Conservation (phyloP, 2,888 invertebrate genomes). For the Agrochola lychnidis region DNA sequence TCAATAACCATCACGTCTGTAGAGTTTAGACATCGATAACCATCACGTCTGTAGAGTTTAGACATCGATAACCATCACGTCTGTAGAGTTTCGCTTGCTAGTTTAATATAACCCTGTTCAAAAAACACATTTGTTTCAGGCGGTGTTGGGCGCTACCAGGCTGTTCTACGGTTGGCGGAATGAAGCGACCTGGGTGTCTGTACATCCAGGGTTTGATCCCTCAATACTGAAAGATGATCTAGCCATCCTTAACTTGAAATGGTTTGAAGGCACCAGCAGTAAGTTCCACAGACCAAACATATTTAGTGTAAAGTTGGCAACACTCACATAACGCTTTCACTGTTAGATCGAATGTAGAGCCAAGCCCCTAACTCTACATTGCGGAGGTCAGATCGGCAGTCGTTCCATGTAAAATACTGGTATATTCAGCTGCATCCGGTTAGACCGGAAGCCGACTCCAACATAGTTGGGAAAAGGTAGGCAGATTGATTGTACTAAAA, state of each 20-base stretch:
- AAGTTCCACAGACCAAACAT: conserved; percentile 37
- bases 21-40: neutral
- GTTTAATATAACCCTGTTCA: neutral
- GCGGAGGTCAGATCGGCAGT: no score
- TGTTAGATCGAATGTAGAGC: no score
- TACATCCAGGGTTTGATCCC: conserved; percentile 69
- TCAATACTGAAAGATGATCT: conserved; percentile 67
- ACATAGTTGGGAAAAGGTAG: no score
- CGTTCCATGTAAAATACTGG: no score
- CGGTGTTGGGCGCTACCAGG: conserved; percentile 68
- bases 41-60: no score
- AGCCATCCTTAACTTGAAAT: conserved; percentile 67
- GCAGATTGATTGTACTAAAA: no score
- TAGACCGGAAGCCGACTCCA: no score
- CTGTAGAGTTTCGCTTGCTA: neutral
- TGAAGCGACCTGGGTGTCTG: conserved; percentile 60
- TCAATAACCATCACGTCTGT: neutral
- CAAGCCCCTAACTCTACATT: no score
- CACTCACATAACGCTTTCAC: no score
- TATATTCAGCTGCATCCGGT: no score
- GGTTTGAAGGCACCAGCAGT: conserved; percentile 53
- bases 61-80: neutral
- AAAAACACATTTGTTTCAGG: conserved; percentile 47
- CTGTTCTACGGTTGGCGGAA: conserved; percentile 73
- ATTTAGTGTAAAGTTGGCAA: no score